phyloP scores from a whole-genome alignment of 2,888 invertebrate genomes.

The Parnassius apollo region DNA sequence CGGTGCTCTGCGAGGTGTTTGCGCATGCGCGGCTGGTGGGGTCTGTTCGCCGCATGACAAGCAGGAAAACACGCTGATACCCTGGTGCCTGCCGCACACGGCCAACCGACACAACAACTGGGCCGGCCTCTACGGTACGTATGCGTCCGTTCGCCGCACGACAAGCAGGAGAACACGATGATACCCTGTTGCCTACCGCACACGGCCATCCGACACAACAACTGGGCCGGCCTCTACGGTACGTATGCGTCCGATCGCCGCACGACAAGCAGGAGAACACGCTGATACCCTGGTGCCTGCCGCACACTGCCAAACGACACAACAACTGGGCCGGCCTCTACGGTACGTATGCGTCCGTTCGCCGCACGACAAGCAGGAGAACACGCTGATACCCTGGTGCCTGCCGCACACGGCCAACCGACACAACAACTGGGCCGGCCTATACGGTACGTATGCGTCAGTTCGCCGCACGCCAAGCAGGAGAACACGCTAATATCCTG shows the following conservation, averaged over 20 bases:
- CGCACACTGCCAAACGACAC: not conserved
- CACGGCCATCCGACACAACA: conserved; percentile 91
- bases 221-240: conserved; percentile 93
- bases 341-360: conserved; percentile 53
- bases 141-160: conserved; percentile 58
- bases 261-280: conserved; percentile 90
- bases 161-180: conserved; percentile 90
- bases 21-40: conserved; percentile 85
- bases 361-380: conserved; percentile 85
- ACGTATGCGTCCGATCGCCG: not conserved
- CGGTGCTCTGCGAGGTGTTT: conserved; percentile 86
- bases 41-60: conserved; percentile 85
- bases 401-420: conserved; percentile 29
- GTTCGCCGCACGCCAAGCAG: conserved; percentile 82
- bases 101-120: conserved; percentile 92
- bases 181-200: conserved; percentile 95
- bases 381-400: conserved; percentile 94
- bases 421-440: not conserved
- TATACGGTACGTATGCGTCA: not conserved
- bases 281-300: conserved; percentile 91
- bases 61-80: conserved; percentile 91
- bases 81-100: conserved; percentile 94
- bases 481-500: conserved; percentile 92
- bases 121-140: conserved; percentile 88
- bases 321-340: conserved; percentile 58